Evolutionary conservation across 2,113 vertebrate species (phyloP), one percentile per base, ranked within the genome.

Genomic region (Rallus limicola): DNA sequence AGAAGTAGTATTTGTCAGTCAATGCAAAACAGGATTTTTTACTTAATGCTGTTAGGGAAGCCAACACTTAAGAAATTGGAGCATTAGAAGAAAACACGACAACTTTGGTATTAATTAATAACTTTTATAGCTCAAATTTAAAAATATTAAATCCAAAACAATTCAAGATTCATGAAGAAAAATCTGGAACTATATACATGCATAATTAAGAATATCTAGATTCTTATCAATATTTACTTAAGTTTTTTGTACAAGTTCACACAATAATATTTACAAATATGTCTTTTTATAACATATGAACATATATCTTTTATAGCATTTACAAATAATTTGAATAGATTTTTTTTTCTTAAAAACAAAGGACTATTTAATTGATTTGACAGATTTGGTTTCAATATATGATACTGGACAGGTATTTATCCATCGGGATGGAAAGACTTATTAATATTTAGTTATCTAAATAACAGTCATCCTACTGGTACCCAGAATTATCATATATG

Each of bases 71-170:
- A 67, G 29, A 76, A 90, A 82, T 44, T 6, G 71, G 50, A 79
- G 13, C 31, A 65, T 52, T 55, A 76, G 50, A 87, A 83, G 53
- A 91, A 81, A 90, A 92, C 48, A 33, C 12, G 23, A 78, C 48
- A 62, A 18, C 31, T 79, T 65, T 78, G 9, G 71, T 70, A 70
- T 93, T 94, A 93, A 88, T 82, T 93, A 93, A 79, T 91, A 77
- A 76, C 31, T 92, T 97, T 94, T 91, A 94, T 88, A 88, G 94
- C 11, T 92, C 82, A 93, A 93, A 80, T 95, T 94, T 69, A 89
- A 96, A 97, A 96, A 95, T 92, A 96, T 86, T 93, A 78, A 85
- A 48, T 33, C 83, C 90, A 38, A 91, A 94, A 83, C 65, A 92
- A 96, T 69, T 90, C 28, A 88, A 75, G 36, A 64, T 65, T 76